These are phyloP conservation scores for Xenopus borealis DNA, from an alignment of 2,113 vertebrate genomes.

Conservation along the genomic window DNA sequence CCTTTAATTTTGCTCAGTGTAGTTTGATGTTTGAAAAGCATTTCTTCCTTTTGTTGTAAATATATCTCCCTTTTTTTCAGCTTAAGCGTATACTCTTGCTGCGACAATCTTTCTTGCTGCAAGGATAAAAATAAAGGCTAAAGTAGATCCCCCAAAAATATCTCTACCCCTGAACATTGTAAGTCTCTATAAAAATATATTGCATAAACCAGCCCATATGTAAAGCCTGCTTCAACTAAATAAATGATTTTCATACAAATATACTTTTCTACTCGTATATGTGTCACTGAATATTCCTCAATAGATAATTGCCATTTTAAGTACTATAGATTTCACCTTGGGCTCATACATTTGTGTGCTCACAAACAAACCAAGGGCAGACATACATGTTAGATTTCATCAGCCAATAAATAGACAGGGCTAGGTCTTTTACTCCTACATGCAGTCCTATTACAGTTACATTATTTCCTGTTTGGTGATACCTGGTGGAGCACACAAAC, in stretches of 20 bases:
- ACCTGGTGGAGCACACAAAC: too few species aligned
- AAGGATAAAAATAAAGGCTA: conserved; percentile 25
- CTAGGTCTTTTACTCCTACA: too few species aligned
- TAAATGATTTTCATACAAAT: too few species aligned
- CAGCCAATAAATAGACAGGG: too few species aligned
- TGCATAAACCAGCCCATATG: too few species aligned
- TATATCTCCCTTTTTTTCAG: conserved; percentile 69
- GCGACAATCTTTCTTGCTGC: conserved; percentile 70
- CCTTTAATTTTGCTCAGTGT: conserved; percentile 67
- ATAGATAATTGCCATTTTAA: too few species aligned
- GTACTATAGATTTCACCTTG: too few species aligned
- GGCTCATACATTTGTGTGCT: background rate
- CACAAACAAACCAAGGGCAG: background rate
- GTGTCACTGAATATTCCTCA: too few species aligned
- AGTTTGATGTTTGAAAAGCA: conserved; percentile 68
- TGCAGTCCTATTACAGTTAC: too few species aligned
- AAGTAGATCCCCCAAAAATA: background rate
- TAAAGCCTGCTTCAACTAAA: background rate
- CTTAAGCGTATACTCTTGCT: conserved; percentile 71
- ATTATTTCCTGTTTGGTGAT: too few species aligned
- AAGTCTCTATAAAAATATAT: background rate
- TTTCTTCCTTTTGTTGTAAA: conserved; percentile 64
- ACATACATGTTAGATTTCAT: too few species aligned
- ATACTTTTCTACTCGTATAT: too few species aligned
- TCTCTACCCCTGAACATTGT: background rate